Conservation (phyloP, 2,113 vertebrate genomes). For the Thunnus thynnus region DNA sequence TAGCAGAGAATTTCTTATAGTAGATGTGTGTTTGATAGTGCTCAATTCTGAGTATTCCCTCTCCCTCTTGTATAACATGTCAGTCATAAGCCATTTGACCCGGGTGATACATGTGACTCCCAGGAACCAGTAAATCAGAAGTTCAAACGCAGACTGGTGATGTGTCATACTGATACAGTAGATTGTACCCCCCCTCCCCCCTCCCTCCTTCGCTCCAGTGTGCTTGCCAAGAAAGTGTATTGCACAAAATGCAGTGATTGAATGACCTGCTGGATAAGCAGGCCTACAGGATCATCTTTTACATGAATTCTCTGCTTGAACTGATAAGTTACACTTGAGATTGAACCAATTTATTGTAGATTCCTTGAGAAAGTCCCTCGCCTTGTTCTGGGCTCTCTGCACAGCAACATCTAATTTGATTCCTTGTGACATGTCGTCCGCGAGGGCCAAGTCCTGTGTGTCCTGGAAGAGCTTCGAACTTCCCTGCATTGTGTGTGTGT, state of each 20-base stretch:
- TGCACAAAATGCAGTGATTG: constrained; percentile 35
- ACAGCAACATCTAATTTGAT: constrained; percentile 63
- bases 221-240: constrained; percentile 40
- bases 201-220: background rate
- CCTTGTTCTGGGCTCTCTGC: constrained; percentile 38
- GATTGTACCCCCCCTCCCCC: background rate
- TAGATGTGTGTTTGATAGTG: constrained; percentile 3
- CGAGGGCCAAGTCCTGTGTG: constrained; percentile 53
- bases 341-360: constrained; percentile 43
- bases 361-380: constrained; percentile 51
- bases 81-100: constrained; percentile 36
- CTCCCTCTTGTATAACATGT: constrained; percentile 19
- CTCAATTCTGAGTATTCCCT: constrained; percentile 14
- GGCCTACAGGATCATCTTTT: constrained; percentile 8
- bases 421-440: constrained; percentile 56
- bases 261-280: constrained; percentile 19
- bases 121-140: constrained; percentile 55
- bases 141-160: constrained; percentile 50
- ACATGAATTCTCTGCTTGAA: constrained; percentile 33
- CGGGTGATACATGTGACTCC: constrained; percentile 41
- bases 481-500: constrained; percentile 27
- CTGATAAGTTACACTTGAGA: constrained; percentile 36
- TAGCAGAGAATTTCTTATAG: background rate
- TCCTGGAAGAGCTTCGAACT: constrained; percentile 53
- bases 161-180: constrained; percentile 41